These are phyloP conservation scores for Acronicta aceris DNA, from an alignment of 2,888 invertebrate species.

Conservation along the genomic window DNA sequence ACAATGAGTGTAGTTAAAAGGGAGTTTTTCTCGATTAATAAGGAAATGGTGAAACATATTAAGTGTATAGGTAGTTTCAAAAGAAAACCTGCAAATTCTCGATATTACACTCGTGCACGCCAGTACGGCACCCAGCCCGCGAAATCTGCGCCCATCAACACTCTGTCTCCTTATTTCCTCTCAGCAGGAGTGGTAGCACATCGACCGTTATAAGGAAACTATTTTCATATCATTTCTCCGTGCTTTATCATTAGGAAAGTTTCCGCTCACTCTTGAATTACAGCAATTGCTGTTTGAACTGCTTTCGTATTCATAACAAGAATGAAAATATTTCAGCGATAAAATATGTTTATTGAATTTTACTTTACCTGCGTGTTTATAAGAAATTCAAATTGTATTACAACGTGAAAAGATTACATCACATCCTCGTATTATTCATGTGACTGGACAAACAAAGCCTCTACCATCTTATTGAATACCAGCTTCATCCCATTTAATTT, in stretches of 20 bases:
- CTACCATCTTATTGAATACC: constrained; percentile 32
- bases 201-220: constrained; percentile 65
- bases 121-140: constrained; percentile 46
- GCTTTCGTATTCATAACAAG: constrained; percentile 65
- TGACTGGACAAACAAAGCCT: constrained; percentile 26
- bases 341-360: constrained; percentile 55
- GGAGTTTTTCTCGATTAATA: too few relatives aligned
- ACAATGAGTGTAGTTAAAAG: too few relatives aligned
- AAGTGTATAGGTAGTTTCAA: neutral
- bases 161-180: constrained; percentile 54
- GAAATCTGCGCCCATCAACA: constrained; percentile 46
- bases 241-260: constrained; percentile 64
- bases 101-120: too few relatives aligned
- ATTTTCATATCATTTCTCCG: constrained; percentile 68
- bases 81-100: neutral
- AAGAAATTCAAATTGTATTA: constrained; percentile 51
- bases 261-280: constrained; percentile 63
- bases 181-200: constrained; percentile 25
- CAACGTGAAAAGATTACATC: constrained; percentile 46
- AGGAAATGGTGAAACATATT: constrained; percentile 19
- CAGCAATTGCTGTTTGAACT: constrained; percentile 64
- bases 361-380: constrained; percentile 52
- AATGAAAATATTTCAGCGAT: constrained; percentile 51
- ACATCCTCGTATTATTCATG: constrained; percentile 37
- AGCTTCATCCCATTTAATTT: constrained; percentile 27